Percentiles rank a stretch among this genome's conserved stretches.
Conservation (phyloP, 2,888 invertebrate species). For the Dasypolia templi region DNA sequence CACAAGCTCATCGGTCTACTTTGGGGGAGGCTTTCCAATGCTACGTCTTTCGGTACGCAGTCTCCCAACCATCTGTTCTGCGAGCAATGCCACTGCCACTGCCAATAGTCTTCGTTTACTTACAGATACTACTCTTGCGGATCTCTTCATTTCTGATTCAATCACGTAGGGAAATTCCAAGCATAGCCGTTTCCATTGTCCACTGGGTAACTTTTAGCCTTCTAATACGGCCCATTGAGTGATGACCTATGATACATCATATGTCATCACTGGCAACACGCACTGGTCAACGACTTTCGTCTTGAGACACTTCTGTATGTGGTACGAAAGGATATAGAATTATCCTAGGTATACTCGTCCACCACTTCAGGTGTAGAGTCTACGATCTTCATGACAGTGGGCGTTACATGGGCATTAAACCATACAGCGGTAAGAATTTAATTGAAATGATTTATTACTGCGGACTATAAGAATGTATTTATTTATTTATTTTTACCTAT, state of each 20-base stretch:
- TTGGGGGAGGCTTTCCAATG: not conserved
- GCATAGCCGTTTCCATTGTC: not conserved
- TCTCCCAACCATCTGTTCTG: not conserved
- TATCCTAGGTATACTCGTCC: not conserved
- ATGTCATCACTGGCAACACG: not conserved
- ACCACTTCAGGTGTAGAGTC: not conserved
- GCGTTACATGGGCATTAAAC: not conserved
- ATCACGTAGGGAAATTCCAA: not conserved
- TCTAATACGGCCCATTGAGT: not conserved
- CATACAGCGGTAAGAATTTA: not conserved
- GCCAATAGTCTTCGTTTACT: no score
- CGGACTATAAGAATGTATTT: no score
- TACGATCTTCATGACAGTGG: not conserved
- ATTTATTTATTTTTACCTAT: no score
- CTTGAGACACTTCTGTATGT: not conserved
- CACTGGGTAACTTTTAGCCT: no score
- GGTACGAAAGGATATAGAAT: not conserved
- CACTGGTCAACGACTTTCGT: not conserved
- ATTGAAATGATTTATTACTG: not conserved
- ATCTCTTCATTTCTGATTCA: not conserved
- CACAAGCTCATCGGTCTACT: not conserved
- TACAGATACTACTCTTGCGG: no score
- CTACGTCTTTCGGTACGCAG: not conserved
- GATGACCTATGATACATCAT: not conserved
- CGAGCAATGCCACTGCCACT: not conserved